phyloP scores from a whole-genome alignment of 64 coral and sea anemone species.

The Pocillopora damicornis region DNA sequence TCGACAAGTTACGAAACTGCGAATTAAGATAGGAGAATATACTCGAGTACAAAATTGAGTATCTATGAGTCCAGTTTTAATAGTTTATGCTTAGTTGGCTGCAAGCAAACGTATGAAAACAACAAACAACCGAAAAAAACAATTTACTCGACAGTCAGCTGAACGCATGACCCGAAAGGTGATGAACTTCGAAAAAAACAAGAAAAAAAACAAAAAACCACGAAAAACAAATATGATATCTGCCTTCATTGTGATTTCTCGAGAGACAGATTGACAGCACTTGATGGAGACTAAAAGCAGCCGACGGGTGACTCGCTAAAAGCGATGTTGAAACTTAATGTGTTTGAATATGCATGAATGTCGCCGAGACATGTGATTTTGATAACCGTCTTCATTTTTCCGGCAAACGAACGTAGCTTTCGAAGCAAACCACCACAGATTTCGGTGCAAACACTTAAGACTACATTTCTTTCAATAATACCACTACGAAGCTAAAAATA shows the following conservation, averaged over 20 bases:
- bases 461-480: background rate
- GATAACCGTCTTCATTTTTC: background rate
- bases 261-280: constrained; percentile 3
- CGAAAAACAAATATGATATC: background rate
- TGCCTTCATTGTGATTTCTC: background rate
- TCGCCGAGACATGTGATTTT: background rate
- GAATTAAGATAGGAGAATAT: background rate
- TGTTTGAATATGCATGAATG: background rate
- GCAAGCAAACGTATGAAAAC: background rate
- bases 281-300: background rate
- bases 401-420: background rate
- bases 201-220: background rate
- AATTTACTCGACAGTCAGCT: background rate
- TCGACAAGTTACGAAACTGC: background rate
- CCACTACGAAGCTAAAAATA: background rate
- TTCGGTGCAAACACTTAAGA: background rate
- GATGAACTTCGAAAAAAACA: background rate
- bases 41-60: background rate
- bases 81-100: background rate
- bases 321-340: constrained; percentile 17
- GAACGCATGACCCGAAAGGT: background rate
- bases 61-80: background rate
- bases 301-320: constrained; percentile 9
- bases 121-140: background rate
- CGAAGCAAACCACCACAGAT: background rate